Evolutionary conservation across 2,113 vertebrate species (phyloP).

Genomic region (Colaptes auratus): DNA sequence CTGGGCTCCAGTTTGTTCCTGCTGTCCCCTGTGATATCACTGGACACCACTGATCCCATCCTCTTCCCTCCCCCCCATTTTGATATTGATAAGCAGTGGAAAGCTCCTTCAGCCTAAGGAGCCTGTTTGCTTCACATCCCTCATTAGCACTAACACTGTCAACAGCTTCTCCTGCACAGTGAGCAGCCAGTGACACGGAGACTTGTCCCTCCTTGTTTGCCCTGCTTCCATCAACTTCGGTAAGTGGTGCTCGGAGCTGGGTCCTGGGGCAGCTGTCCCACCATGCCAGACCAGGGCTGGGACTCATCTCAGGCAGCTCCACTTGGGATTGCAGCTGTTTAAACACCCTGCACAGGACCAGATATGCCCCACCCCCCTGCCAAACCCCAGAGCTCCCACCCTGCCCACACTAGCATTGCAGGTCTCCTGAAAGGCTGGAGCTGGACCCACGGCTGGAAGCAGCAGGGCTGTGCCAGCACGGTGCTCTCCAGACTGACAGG

Average conservation of each 20-base stretch:
- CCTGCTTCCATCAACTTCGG: not conserved
- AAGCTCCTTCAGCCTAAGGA: too few species aligned
- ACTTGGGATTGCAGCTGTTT: not conserved
- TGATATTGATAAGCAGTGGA: too few species aligned
- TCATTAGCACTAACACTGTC: not conserved
- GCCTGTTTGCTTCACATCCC: not conserved
- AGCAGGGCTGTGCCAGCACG: not conserved
- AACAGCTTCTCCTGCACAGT: not conserved
- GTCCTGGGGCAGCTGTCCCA: not conserved
- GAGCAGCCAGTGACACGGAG: not conserved
- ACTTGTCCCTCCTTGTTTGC: not conserved
- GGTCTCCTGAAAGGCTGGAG: not conserved
- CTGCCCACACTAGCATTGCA: not conserved
- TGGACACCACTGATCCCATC: too few species aligned
- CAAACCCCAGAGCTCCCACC: not conserved
- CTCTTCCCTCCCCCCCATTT: too few species aligned
- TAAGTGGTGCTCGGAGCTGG: fast-evolving
- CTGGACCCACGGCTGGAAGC: not conserved
- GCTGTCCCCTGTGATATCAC: too few species aligned
- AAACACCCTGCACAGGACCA: fast-evolving
- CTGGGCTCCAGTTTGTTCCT: too few species aligned
- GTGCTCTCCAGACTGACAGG: fast-evolving
- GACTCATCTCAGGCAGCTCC: not conserved
- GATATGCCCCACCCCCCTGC: not conserved
- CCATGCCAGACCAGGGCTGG: not conserved